phyloP scores from a whole-genome alignment of 2,888 invertebrate genomes.

The Coremacera marginata region DNA sequence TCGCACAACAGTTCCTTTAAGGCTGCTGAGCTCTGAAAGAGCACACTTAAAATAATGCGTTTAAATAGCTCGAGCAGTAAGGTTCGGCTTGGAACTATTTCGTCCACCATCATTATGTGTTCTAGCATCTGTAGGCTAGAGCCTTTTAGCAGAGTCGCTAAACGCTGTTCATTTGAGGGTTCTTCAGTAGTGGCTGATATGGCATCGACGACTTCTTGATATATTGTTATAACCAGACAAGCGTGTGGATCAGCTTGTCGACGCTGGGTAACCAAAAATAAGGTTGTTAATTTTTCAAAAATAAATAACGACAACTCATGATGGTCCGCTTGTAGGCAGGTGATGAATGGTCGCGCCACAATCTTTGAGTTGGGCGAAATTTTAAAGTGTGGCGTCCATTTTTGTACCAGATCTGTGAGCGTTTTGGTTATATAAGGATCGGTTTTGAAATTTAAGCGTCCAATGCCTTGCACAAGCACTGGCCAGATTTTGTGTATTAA shows the following conservation, averaged over 20 bases:
- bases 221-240: conserved; percentile 62
- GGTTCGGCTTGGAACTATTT: conserved; percentile 62
- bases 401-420: conserved; percentile 70
- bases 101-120: conserved; percentile 68
- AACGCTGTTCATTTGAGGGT: conserved; percentile 46
- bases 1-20: conserved; percentile 54
- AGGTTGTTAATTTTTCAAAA: conserved; percentile 60
- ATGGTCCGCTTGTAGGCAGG: conserved; percentile 59
- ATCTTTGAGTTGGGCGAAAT: conserved; percentile 59
- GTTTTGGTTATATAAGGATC: conserved; percentile 71
- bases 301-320: conserved; percentile 59
- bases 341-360: conserved; percentile 64
- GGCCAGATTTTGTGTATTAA: conserved; percentile 72
- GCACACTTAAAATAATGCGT: conserved; percentile 49
- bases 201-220: conserved; percentile 60
- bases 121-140: conserved; percentile 61
- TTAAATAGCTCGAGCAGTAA: conserved; percentile 60
- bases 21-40: conserved; percentile 51
- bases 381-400: conserved; percentile 68
- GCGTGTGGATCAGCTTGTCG: conserved; percentile 63
- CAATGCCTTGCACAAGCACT: conserved; percentile 71
- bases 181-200: conserved; percentile 38
- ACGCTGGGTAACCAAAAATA: conserved; percentile 64
- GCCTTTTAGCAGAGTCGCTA: conserved; percentile 59
- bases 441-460: conserved; percentile 68